Percentiles rank a stretch among this genome's conserved stretches.
Conservation (phyloP, 2,113 vertebrate species). For the Tachysurus fulvidraco region DNA sequence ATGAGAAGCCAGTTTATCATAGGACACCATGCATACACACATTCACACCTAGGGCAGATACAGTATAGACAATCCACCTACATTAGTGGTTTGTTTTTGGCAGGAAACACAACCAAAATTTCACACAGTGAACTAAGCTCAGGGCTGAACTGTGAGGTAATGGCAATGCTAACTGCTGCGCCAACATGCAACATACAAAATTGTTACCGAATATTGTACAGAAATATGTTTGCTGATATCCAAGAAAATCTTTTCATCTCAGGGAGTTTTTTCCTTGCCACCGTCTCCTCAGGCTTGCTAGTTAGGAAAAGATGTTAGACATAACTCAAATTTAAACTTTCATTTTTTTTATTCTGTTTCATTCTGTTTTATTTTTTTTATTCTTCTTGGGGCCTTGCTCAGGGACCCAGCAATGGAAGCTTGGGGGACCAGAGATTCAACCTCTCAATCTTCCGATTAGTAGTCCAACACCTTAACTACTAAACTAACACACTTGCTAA, state of each 20-base stretch:
- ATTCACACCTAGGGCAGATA: background rate
- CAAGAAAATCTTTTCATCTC: background rate
- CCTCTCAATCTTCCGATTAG: too few species aligned
- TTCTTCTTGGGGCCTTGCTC: too few species aligned
- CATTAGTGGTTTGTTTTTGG: background rate
- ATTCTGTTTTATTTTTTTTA: too few species aligned
- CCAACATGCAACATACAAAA: background rate
- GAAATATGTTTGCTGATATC: background rate
- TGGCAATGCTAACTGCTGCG: background rate
- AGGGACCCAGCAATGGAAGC: too few species aligned
- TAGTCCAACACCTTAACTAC: too few species aligned
- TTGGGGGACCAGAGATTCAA: too few species aligned
- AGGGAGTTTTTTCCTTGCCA: too few species aligned
- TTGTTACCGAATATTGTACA: background rate
- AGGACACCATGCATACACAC: background rate
- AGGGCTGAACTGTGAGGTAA: background rate
- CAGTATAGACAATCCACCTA: background rate
- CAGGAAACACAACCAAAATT: background rate
- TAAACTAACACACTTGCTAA: too few species aligned
- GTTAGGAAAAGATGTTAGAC: too few species aligned
- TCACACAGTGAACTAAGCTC: background rate
- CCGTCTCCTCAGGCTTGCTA: too few species aligned
- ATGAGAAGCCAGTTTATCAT: background rate
- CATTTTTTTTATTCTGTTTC: too few species aligned
- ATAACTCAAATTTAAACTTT: too few species aligned